Evolutionary conservation across 2,797 vertebrate species (phyloP).

Genomic region (Salmo trutta): DNA sequence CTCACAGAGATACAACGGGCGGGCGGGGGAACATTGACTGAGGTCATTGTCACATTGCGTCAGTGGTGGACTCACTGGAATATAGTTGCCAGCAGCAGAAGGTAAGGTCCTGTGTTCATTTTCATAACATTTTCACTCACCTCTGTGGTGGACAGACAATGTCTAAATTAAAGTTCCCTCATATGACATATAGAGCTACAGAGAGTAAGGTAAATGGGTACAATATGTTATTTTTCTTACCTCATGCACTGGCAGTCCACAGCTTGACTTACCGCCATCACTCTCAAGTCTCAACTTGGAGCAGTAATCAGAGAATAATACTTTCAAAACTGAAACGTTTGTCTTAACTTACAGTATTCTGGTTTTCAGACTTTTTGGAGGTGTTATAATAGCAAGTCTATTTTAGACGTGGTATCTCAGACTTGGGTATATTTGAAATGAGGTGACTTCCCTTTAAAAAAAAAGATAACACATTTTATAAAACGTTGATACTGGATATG

Average conservation of each 20-base stretch:
- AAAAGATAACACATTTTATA: neutral
- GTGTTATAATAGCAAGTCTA: neutral
- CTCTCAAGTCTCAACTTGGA: neutral
- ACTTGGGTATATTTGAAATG: neutral
- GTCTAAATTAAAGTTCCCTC: neutral
- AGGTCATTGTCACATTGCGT: conserved; percentile 2
- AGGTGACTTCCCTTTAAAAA: neutral
- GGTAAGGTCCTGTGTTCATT: conserved; percentile 51
- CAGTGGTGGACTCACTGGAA: conserved; percentile 19
- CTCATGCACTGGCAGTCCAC: neutral
- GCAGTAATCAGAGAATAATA: neutral
- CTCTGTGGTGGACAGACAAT: neutral
- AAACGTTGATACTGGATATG: neutral
- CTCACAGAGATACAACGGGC: neutral
- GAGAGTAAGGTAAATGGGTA: neutral
- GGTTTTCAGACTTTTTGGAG: neutral
- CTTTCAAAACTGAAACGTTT: neutral
- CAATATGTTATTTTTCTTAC: neutral
- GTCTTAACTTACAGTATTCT: neutral
- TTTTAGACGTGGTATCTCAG: neutral
- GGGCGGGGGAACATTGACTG: neutral
- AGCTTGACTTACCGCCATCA: neutral
- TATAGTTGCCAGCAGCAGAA: conserved; percentile 18
- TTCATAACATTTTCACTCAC: conserved; percentile 2
- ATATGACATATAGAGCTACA: neutral